Conservation (phyloP, 2,113 vertebrate genomes). For the Ophiodon elongatus region DNA sequence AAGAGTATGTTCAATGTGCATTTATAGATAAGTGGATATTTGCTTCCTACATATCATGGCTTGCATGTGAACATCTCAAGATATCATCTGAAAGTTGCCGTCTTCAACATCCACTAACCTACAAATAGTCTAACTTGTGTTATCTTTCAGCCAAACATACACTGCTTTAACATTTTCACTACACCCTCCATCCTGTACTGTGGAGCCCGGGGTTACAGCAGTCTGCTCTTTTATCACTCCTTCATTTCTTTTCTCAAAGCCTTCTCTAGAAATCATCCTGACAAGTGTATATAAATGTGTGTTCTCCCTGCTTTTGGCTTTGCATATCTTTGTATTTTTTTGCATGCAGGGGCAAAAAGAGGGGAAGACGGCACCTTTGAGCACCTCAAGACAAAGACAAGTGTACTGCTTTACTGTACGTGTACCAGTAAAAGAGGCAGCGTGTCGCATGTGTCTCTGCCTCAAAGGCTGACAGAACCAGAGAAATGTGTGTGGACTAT, state of each 20-base stretch:
- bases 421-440: not conserved
- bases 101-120: not conserved
- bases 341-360: not conserved
- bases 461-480: slow-evolving; percentile 23
- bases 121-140: not conserved
- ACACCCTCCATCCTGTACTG: not conserved
- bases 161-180: slow-evolving; percentile 12
- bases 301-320: not conserved
- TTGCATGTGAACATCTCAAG: not conserved
- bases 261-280: not conserved
- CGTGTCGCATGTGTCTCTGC: slow-evolving; percentile 6
- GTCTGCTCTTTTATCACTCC: slow-evolving; percentile 6
- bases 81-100: not conserved
- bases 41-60: not conserved
- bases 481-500: slow-evolving; percentile 14
- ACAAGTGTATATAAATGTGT: slow-evolving; percentile 8
- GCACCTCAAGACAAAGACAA: slow-evolving; percentile 13
- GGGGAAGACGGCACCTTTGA: not conserved
- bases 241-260: slow-evolving; percentile 1
- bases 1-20: not conserved
- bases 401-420: slow-evolving; percentile 7
- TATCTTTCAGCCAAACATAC: slow-evolving; percentile 3
- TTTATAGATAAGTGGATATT: not conserved
- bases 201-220: not conserved
- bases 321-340: not conserved